These are phyloP conservation scores for Oreochromis grahami DNA, from an alignment of 2,797 vertebrate genomes.

Conservation along the genomic window DNA sequence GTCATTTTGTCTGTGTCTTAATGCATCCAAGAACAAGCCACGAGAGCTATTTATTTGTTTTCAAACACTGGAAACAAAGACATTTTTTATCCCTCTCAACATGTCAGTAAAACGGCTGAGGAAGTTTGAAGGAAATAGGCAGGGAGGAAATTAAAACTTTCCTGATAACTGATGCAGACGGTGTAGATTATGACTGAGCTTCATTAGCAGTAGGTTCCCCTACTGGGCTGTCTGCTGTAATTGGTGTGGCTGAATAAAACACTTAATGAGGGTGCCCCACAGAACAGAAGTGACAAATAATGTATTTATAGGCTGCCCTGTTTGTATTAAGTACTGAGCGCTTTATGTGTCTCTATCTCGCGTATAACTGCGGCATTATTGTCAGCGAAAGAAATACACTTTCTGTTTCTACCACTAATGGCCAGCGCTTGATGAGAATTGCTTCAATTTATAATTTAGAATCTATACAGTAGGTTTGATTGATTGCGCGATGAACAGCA, in stretches of 20 bases:
- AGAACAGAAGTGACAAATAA: slow-evolving; percentile 50
- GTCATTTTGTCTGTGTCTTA: slow-evolving; percentile 7
- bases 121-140: slow-evolving; percentile 7
- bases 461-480: slow-evolving; percentile 11
- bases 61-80: slow-evolving; percentile 13
- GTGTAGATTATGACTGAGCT: slow-evolving; percentile 32
- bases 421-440: not conserved
- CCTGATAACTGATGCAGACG: slow-evolving; percentile 42
- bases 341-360: not conserved
- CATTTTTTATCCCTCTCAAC: not conserved
- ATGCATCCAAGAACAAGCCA: slow-evolving; percentile 29
- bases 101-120: slow-evolving; percentile 18
- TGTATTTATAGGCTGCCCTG: slow-evolving; percentile 35
- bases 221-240: slow-evolving; percentile 39
- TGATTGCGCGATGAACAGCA: slow-evolving; percentile 36
- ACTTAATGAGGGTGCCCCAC: slow-evolving; percentile 49
- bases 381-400: not conserved
- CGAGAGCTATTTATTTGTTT: not conserved
- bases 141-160: slow-evolving; percentile 16
- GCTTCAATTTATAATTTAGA: slow-evolving; percentile 20
- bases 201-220: slow-evolving; percentile 48
- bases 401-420: slow-evolving; percentile 11
- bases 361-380: not conserved
- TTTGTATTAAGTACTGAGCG: slow-evolving; percentile 2
- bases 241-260: slow-evolving; percentile 49